Evolutionary conservation across 2,113 vertebrate species (phyloP), one percentile per base, ranked within the genome.

Genomic region (Tenrec ecaudatus): DNA sequence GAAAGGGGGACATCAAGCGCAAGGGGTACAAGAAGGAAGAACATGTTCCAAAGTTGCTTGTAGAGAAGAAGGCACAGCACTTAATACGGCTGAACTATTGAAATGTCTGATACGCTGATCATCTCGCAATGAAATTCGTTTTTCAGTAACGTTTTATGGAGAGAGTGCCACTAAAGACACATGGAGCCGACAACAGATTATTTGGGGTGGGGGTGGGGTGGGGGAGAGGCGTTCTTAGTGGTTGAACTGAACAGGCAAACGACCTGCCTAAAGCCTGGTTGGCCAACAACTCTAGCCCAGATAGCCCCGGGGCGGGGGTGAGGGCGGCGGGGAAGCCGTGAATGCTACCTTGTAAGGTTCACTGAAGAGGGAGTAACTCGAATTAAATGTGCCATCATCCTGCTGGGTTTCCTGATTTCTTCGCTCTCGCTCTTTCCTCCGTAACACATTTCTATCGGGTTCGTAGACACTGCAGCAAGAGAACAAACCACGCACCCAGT

Each of bases 301-400:
- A 53, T 53, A 10, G 47, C 75, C 76, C 3, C 64, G 71, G 81
- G 1, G 69, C 19, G 23, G 15, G 60, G 69, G 2, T 23, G 8
- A 9, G 43, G 91, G 71, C 9, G 83, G 69, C 90, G 2, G 91
- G 9, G 19, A 19, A 47, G 90, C 6, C 94, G 38, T 73, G 66
- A 82, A 95, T 96, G 93, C 95, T 98, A 98, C 98, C 98, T 98
- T 98, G 94, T 98, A 98, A 0, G 98, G 98, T 97, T 98, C 98
- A 86, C 98, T 98, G 97, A 98, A 98, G 95, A 98, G 98, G 60
- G 98, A 98, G 93, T 98, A 98, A 97, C 97, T 98, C 0, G 76
- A 96, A 94, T 96, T 98, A 97, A 98, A 98, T 0, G 96, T 0
- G 73, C 97, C 96, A 47, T 98, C 98, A 93, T 98, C 98, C 96